A percentile compares a stretch with the other conserved stretches of the same genome.
Conservation (phyloP, 2,888 invertebrate genomes). For the Dasypolia templi region DNA sequence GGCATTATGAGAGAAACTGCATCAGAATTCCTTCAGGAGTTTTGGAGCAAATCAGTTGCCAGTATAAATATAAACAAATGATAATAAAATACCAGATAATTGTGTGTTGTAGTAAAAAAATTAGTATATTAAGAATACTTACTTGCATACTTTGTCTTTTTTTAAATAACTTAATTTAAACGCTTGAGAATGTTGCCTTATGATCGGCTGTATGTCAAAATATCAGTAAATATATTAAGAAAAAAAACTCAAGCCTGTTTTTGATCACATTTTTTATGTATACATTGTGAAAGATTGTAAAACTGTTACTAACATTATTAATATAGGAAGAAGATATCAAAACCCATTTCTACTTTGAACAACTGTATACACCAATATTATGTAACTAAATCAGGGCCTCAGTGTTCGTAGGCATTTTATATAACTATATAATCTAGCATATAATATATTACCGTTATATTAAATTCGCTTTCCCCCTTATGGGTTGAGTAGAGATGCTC, state of each 20-base stretch:
- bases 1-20: conserved; percentile 46
- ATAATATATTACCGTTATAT: background rate
- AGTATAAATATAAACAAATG: conserved; percentile 34
- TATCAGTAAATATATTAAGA: conserved; percentile 27
- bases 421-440: conserved; percentile 34
- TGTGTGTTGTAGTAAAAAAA: conserved; percentile 38
- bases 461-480: conserved; percentile 25
- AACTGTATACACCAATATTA: conserved; percentile 14
- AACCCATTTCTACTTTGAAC: conserved; percentile 13
- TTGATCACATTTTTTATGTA: conserved; percentile 9
- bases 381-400: conserved; percentile 44
- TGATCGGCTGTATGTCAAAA: conserved; percentile 39
- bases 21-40: conserved; percentile 35
- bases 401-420: conserved; percentile 61
- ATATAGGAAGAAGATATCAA: background rate
- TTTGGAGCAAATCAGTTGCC: conserved; percentile 27
- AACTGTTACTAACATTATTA: conserved; percentile 10
- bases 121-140: conserved; percentile 40
- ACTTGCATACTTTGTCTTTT: conserved; percentile 8
- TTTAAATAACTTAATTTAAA: conserved; percentile 5
- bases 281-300: conserved; percentile 4
- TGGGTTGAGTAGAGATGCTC: conserved; percentile 52
- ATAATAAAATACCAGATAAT: conserved; percentile 44
- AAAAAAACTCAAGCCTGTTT: conserved; percentile 43
- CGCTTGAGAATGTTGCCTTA: conserved; percentile 57